Percentiles rank a stretch among this genome's conserved stretches.
phyloP scores from a whole-genome alignment of 2,888 invertebrate species.

The Lithophane semibrunnea region DNA sequence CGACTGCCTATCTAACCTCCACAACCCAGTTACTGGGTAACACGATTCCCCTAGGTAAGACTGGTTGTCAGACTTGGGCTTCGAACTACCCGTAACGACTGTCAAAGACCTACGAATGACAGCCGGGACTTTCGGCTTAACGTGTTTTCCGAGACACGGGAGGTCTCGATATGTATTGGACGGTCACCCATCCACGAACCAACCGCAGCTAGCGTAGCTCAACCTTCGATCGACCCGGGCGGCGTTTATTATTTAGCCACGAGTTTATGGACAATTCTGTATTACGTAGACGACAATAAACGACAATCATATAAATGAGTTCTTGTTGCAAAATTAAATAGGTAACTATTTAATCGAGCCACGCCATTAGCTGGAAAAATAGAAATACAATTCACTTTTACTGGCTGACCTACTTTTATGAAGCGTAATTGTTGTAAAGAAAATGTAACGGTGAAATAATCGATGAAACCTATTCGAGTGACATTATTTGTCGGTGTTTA shows the following conservation, averaged over 20 bases:
- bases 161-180: background rate
- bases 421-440: slow-evolving; percentile 36
- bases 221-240: background rate
- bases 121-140: background rate
- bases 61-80: background rate
- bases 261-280: background rate
- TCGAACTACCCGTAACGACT: background rate
- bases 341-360: slow-evolving; percentile 11
- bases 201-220: background rate
- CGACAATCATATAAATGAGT: slow-evolving; percentile 6
- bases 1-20: background rate
- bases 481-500: slow-evolving; percentile 17
- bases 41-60: background rate
- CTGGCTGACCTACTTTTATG: slow-evolving; percentile 40
- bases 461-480: slow-evolving; percentile 15
- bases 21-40: background rate
- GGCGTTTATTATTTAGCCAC: too few species aligned
- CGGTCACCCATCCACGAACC: background rate
- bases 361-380: slow-evolving; percentile 17
- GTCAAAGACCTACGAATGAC: background rate
- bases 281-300: slow-evolving; percentile 2
- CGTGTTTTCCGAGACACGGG: background rate
- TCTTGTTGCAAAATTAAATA: slow-evolving; percentile 12
- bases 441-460: slow-evolving; percentile 49
- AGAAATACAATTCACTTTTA: slow-evolving; percentile 47